Conservation (phyloP, 2,888 invertebrate species). For the Nineta flava region DNA sequence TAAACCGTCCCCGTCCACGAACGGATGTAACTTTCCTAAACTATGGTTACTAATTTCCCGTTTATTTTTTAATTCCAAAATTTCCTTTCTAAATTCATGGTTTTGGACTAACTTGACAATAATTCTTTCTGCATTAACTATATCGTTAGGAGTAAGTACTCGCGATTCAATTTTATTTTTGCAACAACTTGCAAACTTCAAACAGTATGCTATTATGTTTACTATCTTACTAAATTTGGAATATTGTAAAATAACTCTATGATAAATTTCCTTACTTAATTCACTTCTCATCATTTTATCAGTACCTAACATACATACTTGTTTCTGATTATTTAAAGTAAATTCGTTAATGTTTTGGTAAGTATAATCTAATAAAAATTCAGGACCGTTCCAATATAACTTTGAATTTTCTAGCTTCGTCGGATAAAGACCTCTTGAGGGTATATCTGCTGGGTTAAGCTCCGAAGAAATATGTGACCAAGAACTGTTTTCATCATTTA, state of each 20-base stretch:
- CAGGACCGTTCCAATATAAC: not conserved
- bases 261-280: not conserved
- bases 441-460: not conserved
- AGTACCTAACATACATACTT: not conserved
- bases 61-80: not conserved
- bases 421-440: not conserved
- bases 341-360: not conserved
- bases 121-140: not conserved
- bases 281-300: not conserved
- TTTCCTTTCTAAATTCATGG: not conserved
- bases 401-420: not conserved
- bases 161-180: not conserved
- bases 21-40: conserved; percentile 6
- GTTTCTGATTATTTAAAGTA: not conserved
- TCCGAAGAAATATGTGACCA: not conserved
- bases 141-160: not conserved
- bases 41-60: not conserved
- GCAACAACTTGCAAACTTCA: no score
- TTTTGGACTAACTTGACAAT: not conserved
- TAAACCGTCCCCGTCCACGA: conserved; percentile 6
- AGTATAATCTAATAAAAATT: not conserved
- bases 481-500: not conserved
- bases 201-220: not conserved
- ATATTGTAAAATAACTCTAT: not conserved
- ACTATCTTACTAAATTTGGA: not conserved